These are phyloP conservation scores for Hyperopisus bebe DNA, from an alignment of 2,113 vertebrate genomes.

Conservation along the genomic window DNA sequence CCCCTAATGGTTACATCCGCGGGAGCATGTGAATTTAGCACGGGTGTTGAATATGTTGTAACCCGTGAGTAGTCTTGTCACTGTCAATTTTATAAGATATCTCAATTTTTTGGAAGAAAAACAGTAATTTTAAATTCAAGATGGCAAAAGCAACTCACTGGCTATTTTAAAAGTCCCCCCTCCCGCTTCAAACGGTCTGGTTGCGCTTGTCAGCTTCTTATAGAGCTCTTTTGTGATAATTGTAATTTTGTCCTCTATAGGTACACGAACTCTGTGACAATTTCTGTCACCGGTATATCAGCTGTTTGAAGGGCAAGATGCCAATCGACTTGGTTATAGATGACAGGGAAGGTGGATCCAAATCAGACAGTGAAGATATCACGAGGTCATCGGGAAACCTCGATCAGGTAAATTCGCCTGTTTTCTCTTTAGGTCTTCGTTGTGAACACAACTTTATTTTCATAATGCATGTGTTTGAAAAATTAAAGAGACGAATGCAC, in stretches of 20 bases:
- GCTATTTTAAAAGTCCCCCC: conserved; percentile 56
- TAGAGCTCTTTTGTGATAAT: conserved; percentile 63
- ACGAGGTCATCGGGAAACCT: conserved; percentile 73
- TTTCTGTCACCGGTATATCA: conserved; percentile 97
- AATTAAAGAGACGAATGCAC: neutral
- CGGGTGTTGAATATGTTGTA: conserved; percentile 89
- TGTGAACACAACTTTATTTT: neutral
- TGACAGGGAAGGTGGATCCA: conserved; percentile 83
- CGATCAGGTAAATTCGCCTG: conserved; percentile 70
- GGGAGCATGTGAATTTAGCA: conserved; percentile 91
- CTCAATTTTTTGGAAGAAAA: conserved; percentile 85
- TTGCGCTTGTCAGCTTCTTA: conserved; percentile 72
- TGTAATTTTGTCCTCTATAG: conserved; percentile 52
- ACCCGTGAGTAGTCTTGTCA: conserved; percentile 93
- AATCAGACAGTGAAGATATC: conserved; percentile 88
- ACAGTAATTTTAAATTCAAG: conserved; percentile 71
- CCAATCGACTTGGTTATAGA: conserved; percentile 93
- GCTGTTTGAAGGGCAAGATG: conserved; percentile 97
- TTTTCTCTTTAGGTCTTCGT: neutral
- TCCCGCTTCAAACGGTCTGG: conserved; percentile 34
- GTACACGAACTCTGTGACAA: conserved; percentile 96
- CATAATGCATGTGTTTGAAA: neutral
- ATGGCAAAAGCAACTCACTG: conserved; percentile 63
- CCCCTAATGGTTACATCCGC: conserved; percentile 78
- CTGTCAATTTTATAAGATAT: conserved; percentile 97